Evolutionary conservation across 2,888 invertebrate species (phyloP).

Genomic region (Cataglyphis cursor): DNA sequence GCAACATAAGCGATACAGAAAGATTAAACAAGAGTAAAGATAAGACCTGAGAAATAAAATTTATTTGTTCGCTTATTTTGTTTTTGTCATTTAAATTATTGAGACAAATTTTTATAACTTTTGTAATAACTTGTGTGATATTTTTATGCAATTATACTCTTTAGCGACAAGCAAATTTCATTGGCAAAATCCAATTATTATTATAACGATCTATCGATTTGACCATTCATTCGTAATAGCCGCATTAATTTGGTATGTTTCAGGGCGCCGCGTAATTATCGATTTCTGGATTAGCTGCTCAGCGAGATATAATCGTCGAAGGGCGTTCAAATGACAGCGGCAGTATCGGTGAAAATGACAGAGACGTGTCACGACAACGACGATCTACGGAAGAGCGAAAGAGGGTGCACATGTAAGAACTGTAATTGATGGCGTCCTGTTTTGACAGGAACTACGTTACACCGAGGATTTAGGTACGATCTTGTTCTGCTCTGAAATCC

Average conservation of each 20-base stretch:
- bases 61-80: background rate
- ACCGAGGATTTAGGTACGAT: conserved; percentile 32
- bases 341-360: conserved; percentile 44
- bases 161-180: background rate
- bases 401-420: conserved; percentile 58
- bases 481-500: conserved; percentile 8
- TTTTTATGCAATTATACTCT: background rate
- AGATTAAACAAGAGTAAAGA: background rate
- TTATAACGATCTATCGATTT: conserved; percentile 18
- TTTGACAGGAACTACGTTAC: conserved; percentile 66
- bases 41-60: background rate
- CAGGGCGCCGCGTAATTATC: conserved; percentile 35
- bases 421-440: conserved; percentile 70
- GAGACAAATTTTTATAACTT: background rate
- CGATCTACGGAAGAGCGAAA: conserved; percentile 41
- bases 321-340: conserved; percentile 50
- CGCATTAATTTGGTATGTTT: conserved; percentile 36
- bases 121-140: background rate
- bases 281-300: conserved; percentile 48
- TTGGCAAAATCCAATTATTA: conserved; percentile 2
- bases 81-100: background rate
- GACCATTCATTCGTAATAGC: conserved; percentile 26
- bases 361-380: conserved; percentile 42
- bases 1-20: background rate
- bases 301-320: conserved; percentile 38